Base-by-base conservation (phyloP, 2,888 invertebrate species). In the Agrypnus murinus region DNA sequence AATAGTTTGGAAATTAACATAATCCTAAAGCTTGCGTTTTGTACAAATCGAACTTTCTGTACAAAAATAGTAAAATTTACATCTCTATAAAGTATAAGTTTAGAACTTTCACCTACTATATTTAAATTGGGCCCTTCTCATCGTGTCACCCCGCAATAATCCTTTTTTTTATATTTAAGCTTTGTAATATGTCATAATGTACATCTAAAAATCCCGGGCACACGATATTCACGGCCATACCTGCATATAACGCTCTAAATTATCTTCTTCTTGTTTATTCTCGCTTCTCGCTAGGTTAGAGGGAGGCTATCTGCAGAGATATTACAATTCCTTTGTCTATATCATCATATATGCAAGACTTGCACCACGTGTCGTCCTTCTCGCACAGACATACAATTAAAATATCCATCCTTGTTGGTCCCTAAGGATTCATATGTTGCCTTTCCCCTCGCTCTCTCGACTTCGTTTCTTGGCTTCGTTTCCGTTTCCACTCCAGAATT, bases 331-430 rank as follows among this genome's bases (percentile, higher is more conserved):
- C 83, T 84, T 84, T 85, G 84, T 84, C 84, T 84, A 82, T 84
- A 84, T 85, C 84, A 85, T 85, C 85, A 85, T 85, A 85, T 84
- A 85, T 84, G 84, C 85, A 85, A 83, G 84, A 82, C 83, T 83
- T 84, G 84, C 84, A 82, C 81, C 82, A 81, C 72, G 77, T 75
- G 75, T 74, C 65, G 73, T 81, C 80, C 77, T 77, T 77, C 77
- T 79, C 67, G 48, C 75, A 77, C 80, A 69, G 74, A 69, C 79
- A 75, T 79, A 79, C 83, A 84, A 83, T 84, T 84, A 84, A 82
- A 79, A 79, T 77, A 74, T 78, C 81, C 79, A 77, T 84, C 84
- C 81, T 82, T 79, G 78, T 80, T 78, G 72, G 72, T 81, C 82
- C 81, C 82, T 63, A 71, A 83, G 81, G 84, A 83, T 79, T 84